phyloP scores from a whole-genome alignment of 2,888 invertebrate genomes.

The Trichopoda pennipes region DNA sequence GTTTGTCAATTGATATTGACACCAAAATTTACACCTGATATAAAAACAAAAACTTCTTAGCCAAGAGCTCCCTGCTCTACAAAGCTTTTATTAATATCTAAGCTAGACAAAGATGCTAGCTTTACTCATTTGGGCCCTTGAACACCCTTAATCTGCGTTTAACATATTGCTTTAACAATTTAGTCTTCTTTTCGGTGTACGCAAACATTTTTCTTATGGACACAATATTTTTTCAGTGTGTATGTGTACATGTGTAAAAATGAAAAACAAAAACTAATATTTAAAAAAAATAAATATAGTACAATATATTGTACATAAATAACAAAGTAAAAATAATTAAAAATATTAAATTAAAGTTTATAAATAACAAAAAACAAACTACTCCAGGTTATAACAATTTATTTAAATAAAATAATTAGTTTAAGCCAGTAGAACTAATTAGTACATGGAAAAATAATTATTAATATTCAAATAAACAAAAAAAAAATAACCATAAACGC shows the following conservation, averaged over 20 bases:
- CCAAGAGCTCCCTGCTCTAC: no score
- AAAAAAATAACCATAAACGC: background rate
- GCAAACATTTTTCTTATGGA: background rate
- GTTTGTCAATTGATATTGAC: no score
- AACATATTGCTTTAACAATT: no score
- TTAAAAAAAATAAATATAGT: constrained; percentile 24
- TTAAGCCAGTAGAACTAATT: constrained; percentile 36
- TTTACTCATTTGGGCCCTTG: no score
- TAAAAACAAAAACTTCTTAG: no score
- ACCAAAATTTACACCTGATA: no score
- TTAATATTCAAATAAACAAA: background rate
- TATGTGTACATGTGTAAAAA: constrained; percentile 5
- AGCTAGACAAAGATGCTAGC: no score
- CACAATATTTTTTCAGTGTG: background rate
- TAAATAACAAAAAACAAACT: constrained; percentile 4
- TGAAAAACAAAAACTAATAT: constrained; percentile 11
- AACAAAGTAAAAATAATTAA: constrained; percentile 23
- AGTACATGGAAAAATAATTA: constrained; percentile 2
- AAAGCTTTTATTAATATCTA: no score
- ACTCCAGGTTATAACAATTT: constrained; percentile 63
- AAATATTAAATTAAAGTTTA: constrained; percentile 2
- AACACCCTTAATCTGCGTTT: no score
- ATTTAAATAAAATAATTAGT: constrained; percentile 22
- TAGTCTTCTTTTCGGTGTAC: background rate
- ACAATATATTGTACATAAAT: constrained; percentile 41